A percentile compares a stretch with the other conserved stretches of the same genome.
Evolutionary conservation across 2,888 invertebrate species (phyloP).

Genomic region (Deroplatys truncata): DNA sequence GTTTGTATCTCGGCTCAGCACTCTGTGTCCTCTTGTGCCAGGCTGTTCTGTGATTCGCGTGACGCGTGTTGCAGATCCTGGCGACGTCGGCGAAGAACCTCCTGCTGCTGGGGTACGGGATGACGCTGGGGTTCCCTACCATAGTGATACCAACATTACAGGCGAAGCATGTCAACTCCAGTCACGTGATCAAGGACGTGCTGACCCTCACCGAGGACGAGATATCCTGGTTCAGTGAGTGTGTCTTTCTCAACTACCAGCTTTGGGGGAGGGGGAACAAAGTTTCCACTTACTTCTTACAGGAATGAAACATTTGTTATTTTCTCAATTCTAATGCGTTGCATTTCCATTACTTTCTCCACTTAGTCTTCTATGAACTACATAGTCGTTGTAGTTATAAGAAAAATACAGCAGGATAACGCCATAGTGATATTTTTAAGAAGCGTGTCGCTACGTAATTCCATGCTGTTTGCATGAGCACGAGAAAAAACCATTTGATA

Average conservation of each 20-base stretch:
- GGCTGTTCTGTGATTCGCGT: background rate
- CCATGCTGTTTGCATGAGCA: no score
- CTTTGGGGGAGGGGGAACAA: no score
- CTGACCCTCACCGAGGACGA: conserved; percentile 56
- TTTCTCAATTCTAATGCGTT: no score
- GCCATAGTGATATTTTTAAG: no score
- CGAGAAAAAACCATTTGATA: no score
- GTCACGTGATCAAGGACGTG: conserved; percentile 21
- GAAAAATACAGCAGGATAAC: no score
- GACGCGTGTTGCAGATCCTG: conserved; percentile 38
- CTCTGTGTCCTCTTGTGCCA: background rate
- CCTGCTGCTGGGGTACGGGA: conserved; percentile 62
- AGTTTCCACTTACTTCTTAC: no score
- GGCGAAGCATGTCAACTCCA: conserved; percentile 44
- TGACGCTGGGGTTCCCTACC: conserved; percentile 76
- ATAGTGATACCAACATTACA: conserved; percentile 72
- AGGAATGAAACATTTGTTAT: no score
- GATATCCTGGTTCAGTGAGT: conserved; percentile 72
- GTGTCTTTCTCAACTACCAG: background rate
- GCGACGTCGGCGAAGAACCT: conserved; percentile 81
- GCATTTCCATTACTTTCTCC: no score
- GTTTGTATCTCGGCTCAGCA: conserved; percentile 38
- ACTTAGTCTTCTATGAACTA: no score
- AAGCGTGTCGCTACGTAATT: no score
- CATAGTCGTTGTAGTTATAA: no score